phyloP scores from a whole-genome alignment of 2,113 vertebrate genomes.

The Strix uralensis region DNA sequence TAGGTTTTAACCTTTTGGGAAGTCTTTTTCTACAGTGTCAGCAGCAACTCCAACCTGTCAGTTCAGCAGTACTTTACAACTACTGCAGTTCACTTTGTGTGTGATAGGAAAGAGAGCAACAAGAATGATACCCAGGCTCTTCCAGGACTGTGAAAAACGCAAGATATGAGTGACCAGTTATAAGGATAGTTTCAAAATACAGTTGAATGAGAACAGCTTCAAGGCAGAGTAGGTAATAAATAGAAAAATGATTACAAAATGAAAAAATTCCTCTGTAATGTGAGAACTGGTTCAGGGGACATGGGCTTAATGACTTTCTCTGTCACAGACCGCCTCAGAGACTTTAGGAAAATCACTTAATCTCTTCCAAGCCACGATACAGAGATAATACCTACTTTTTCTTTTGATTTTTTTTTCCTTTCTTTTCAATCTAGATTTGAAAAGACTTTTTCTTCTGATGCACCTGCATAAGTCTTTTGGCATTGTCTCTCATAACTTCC shows the following conservation, averaged over 20 bases:
- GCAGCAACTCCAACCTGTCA: constrained; percentile 69
- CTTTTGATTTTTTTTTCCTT: neutral
- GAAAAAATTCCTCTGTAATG: constrained; percentile 13
- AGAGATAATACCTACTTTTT: neutral
- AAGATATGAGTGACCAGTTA: constrained; percentile 16
- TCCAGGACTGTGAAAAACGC: constrained; percentile 40
- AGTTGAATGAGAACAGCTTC: neutral
- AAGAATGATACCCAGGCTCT: constrained; percentile 32
- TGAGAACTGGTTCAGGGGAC: neutral
- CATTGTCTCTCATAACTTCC: neutral
- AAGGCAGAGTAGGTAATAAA: constrained; percentile 44
- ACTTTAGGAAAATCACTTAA: constrained; percentile 28
- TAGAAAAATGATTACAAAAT: constrained; percentile 46
- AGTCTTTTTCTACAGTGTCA: constrained; percentile 70
- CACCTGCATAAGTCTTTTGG: neutral
- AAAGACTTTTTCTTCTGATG: neutral
- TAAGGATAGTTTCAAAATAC: constrained; percentile 19
- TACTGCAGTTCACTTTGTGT: constrained; percentile 54
- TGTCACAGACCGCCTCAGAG: constrained; percentile 29
- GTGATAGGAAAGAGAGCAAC: constrained; percentile 27
- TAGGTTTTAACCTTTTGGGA: constrained; percentile 70
- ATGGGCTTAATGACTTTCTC: constrained; percentile 21
- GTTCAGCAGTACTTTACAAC: constrained; percentile 70
- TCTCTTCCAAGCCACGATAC: neutral
- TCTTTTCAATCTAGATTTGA: neutral